Evolutionary conservation across 2,888 invertebrate genomes (phyloP).

Genomic region (Dryomyza anilis): DNA sequence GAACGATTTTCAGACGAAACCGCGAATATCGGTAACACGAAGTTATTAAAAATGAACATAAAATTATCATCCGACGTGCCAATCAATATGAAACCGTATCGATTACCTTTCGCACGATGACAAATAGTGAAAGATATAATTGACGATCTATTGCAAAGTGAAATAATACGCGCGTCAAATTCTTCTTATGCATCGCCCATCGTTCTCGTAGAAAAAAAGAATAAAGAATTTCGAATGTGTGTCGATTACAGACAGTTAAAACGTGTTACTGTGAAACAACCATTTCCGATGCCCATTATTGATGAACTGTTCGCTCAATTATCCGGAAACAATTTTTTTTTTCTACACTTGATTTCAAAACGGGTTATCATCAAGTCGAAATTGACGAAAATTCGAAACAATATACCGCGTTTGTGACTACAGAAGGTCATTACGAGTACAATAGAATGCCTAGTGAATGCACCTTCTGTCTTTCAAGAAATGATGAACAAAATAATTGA

Average conservation of each 20-base stretch:
- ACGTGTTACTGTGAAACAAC: not conserved
- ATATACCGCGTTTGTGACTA: slow-evolving; percentile 31
- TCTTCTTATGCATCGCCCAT: no score
- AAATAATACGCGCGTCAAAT: slow-evolving; percentile 25
- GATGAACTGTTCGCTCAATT: slow-evolving; percentile 25
- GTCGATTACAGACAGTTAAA: slow-evolving; percentile 22
- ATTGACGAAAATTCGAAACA: slow-evolving; percentile 23
- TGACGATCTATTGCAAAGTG: not conserved
- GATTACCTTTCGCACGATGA: slow-evolving; percentile 26
- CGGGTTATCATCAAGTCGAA: slow-evolving; percentile 32
- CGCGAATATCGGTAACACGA: not conserved
- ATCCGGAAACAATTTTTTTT: slow-evolving; percentile 23
- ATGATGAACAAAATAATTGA: slow-evolving; percentile 28
- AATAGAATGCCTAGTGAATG: slow-evolving; percentile 34
- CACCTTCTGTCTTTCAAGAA: slow-evolving; percentile 31
- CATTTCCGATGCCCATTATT: slow-evolving; percentile 22
- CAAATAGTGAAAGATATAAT: slow-evolving; percentile 14
- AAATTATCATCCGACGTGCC: not conserved
- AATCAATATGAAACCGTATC: slow-evolving; percentile 19
- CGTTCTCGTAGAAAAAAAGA: slow-evolving; percentile 36
- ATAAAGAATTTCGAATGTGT: slow-evolving; percentile 25
- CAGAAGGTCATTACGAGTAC: slow-evolving; percentile 30
- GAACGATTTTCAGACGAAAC: not conserved
- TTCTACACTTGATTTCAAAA: slow-evolving; percentile 25
- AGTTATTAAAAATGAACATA: slow-evolving; percentile 14